Conservation (phyloP, 2,113 vertebrate species). For the Erpornis zantholeuca region DNA sequence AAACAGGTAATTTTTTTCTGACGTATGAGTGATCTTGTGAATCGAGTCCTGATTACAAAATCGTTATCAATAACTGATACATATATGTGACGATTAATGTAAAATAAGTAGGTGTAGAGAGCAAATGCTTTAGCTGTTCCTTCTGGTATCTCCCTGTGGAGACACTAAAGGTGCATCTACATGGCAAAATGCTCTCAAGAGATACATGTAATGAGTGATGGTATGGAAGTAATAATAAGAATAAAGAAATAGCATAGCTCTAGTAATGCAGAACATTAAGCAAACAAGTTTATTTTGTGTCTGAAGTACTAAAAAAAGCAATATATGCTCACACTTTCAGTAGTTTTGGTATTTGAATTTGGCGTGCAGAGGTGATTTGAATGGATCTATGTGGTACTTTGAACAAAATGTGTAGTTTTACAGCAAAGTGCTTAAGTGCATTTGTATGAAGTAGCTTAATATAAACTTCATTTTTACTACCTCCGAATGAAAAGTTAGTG, state of each 20-base stretch:
- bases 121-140: background rate
- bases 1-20: background rate
- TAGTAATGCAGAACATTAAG: background rate
- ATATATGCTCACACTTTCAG: background rate
- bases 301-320: background rate
- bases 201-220: fast-evolving
- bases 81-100: background rate
- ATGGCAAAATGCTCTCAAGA: background rate
- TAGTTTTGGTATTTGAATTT: background rate
- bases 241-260: background rate
- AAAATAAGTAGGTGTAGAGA: background rate
- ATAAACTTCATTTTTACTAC: background rate
- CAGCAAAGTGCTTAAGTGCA: background rate
- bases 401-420: background rate
- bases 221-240: background rate
- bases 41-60: background rate
- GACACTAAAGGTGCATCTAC: background rate
- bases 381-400: background rate
- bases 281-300: background rate
- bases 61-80: background rate
- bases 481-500: background rate
- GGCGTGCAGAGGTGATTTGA: background rate
- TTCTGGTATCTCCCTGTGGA: background rate
- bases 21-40: background rate
- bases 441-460: background rate